These are phyloP conservation scores for Anneissia japonica DNA, from an alignment of 35 echinoderm and acorn worm genomes.

Conservation along the genomic window DNA sequence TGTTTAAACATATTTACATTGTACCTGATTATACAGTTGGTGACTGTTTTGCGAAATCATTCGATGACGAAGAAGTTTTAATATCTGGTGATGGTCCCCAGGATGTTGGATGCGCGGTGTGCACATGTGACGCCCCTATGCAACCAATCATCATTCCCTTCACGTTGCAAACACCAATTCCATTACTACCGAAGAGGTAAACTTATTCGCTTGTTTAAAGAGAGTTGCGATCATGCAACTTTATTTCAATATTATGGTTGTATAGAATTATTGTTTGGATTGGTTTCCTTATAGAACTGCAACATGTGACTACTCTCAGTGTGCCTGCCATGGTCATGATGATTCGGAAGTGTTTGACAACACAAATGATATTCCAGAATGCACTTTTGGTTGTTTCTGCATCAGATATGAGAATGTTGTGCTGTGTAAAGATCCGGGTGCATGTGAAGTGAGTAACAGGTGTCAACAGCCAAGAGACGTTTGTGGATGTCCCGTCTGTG, in stretches of 20 bases:
- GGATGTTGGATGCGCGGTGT: not conserved
- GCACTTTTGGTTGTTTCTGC: not conserved
- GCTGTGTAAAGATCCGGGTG: not conserved
- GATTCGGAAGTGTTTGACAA: not conserved
- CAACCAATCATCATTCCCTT: no score
- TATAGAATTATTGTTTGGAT: no score
- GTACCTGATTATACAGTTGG: no score
- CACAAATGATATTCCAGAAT: not conserved
- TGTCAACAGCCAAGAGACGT: not conserved
- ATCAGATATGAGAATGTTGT: not conserved
- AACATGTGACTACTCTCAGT: not conserved
- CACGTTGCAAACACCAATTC: no score
- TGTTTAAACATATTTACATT: no score
- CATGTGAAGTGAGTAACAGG: not conserved
- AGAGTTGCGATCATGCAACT: no score
- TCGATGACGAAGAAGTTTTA: not conserved
- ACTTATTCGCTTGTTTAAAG: no score
- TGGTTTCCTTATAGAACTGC: not conserved
- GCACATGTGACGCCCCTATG: not conserved
- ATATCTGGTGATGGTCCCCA: not conserved
- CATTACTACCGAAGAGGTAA: no score
- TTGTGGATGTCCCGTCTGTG: not conserved
- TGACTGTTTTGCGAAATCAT: not conserved
- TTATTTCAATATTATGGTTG: no score
- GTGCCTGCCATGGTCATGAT: not conserved